Percentiles rank a stretch among this genome's conserved stretches.
phyloP scores from a whole-genome alignment of 2,797 vertebrate species.

The Arnoldichthys spilopterus region DNA sequence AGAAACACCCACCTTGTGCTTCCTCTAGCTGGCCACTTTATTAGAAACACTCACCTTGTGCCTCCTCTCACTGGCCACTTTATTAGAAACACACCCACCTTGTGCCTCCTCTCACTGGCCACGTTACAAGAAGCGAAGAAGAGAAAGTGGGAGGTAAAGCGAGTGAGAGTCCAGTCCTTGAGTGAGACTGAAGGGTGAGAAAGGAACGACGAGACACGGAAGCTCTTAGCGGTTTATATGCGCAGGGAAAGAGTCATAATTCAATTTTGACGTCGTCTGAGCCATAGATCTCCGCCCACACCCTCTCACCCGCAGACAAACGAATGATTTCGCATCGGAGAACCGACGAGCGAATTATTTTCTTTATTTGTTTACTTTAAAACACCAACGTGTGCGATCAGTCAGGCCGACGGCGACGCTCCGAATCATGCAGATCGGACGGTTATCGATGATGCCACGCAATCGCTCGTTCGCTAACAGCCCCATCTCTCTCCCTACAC shows the following conservation, averaged over 20 bases:
- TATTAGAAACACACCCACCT: too few relatives aligned
- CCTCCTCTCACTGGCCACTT: too few relatives aligned
- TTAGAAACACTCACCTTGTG: too few relatives aligned
- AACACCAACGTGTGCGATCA: constrained; percentile 9
- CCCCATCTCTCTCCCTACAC: neutral
- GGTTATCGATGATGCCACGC: constrained; percentile 23
- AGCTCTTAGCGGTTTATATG: too few relatives aligned
- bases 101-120: too few relatives aligned
- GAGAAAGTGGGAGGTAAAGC: neutral
- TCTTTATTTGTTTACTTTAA: constrained; percentile 42
- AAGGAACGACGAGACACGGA: too few relatives aligned
- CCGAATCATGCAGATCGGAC: constrained; percentile 5
- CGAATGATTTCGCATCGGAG: neutral
- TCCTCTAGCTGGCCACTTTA: too few relatives aligned
- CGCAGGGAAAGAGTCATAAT: constrained; percentile 4
- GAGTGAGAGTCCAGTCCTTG: too few relatives aligned
- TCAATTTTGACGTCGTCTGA: constrained; percentile 37
- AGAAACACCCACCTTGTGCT: too few relatives aligned
- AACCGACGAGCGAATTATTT: constrained; percentile 6
- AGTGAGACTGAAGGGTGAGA: too few relatives aligned
- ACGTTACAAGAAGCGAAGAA: too few relatives aligned
- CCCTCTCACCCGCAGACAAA: neutral
- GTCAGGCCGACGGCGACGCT: neutral
- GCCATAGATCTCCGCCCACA: constrained; percentile 14
- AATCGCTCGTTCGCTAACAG: neutral